phyloP scores from a whole-genome alignment of 2,113 vertebrate species.

The Orycteropus afer region DNA sequence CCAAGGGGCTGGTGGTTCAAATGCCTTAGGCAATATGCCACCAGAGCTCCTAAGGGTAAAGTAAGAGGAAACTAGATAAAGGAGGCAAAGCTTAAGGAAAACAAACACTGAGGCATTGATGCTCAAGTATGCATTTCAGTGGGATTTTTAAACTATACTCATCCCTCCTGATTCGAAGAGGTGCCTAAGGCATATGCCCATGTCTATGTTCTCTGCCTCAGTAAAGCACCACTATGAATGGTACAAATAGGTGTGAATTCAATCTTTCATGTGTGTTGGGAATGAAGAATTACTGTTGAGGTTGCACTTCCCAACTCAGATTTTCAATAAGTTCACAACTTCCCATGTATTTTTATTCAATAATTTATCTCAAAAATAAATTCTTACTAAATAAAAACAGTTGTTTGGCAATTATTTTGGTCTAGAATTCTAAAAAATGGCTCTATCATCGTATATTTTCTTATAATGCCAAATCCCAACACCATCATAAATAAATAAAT shows the following conservation, averaged over 20 bases:
- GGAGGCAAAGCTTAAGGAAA: neutral
- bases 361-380: neutral
- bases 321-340: slow-evolving; percentile 1
- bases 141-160: no score
- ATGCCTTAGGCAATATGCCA: no score
- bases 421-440: neutral
- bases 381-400: neutral
- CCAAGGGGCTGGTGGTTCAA: no score
- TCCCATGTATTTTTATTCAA: neutral
- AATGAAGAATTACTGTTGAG: neutral
- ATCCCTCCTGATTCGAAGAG: neutral
- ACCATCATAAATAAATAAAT: neutral
- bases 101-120: neutral
- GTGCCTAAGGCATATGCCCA: neutral
- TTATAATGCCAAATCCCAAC: neutral
- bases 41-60: no score
- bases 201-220: neutral
- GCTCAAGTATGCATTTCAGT: neutral
- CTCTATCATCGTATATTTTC: neutral
- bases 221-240: neutral
- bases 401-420: neutral
- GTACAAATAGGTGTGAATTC: neutral
- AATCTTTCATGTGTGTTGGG: neutral
- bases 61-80: neutral
- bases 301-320: neutral